Percentiles rank a stretch among this genome's conserved stretches.
Evolutionary conservation across 2,888 invertebrate genomes (phyloP).

Genomic region (Troides oblongomaculatus): DNA sequence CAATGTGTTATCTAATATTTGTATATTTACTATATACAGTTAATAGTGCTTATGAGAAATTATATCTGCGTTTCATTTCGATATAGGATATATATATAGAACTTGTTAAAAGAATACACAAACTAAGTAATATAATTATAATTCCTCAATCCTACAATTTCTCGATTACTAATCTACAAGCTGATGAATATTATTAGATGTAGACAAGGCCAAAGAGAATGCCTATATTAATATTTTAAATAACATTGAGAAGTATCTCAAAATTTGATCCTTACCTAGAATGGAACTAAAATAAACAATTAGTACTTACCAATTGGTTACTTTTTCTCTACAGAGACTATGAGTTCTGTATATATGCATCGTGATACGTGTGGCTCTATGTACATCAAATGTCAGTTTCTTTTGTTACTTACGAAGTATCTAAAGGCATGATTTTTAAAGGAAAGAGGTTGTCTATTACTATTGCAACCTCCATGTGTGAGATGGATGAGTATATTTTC

Average conservation of each 20-base stretch:
- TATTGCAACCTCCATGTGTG: neutral
- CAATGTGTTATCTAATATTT: too few relatives aligned
- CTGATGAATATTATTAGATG: too few relatives aligned
- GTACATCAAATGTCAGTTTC: neutral
- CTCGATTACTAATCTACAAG: too few relatives aligned
- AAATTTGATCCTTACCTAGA: neutral
- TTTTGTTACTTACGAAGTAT: neutral
- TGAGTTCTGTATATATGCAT: too few relatives aligned
- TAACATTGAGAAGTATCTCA: neutral
- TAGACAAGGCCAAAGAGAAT: too few relatives aligned
- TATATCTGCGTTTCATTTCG: too few relatives aligned
- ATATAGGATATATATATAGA: too few relatives aligned
- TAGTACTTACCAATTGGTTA: neutral
- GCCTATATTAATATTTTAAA: neutral
- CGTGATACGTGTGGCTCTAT: neutral
- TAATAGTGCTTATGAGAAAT: too few relatives aligned
- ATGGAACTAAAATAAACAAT: neutral
- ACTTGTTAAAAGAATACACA: too few relatives aligned
- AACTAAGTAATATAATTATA: too few relatives aligned
- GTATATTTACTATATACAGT: too few relatives aligned
- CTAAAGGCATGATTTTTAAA: neutral
- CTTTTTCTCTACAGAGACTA: neutral
- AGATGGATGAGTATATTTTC: neutral
- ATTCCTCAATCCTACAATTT: too few relatives aligned
- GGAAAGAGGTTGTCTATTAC: neutral